phyloP scores from a whole-genome alignment of 2,797 vertebrate species.

The Acrossocheilus wenchowensis region DNA sequence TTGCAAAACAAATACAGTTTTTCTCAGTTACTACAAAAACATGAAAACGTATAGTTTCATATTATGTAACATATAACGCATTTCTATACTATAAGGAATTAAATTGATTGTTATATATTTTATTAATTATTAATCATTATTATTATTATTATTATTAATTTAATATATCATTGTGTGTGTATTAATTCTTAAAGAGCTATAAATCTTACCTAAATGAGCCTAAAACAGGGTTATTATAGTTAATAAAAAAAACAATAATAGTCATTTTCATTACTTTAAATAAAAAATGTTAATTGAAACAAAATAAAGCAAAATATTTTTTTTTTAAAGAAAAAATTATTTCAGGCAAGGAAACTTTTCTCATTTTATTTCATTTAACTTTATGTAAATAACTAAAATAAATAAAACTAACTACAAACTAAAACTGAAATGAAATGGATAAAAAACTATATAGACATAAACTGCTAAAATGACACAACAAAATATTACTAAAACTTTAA shows the following conservation, averaged over 20 bases:
- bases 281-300: background rate
- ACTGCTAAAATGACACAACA: background rate
- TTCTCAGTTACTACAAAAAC: background rate
- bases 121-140: background rate
- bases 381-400: background rate
- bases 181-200: background rate
- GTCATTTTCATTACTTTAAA: no score
- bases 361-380: no score
- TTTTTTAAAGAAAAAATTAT: no score
- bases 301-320: background rate
- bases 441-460: background rate
- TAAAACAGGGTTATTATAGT: background rate
- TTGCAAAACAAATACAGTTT: constrained; percentile 39
- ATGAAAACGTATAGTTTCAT: background rate
- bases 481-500: background rate
- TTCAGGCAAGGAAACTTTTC: no score
- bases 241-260: no score
- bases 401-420: background rate
- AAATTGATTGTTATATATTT: background rate
- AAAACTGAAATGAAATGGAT: background rate
- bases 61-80: background rate
- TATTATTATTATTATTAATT: no score
- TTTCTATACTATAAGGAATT: background rate
- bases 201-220: background rate
- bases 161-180: background rate